A percentile compares a stretch with the other conserved stretches of the same genome.
Evolutionary conservation across 2,113 vertebrate species (phyloP).

Genomic region (Campylomormyrus tamandua): DNA sequence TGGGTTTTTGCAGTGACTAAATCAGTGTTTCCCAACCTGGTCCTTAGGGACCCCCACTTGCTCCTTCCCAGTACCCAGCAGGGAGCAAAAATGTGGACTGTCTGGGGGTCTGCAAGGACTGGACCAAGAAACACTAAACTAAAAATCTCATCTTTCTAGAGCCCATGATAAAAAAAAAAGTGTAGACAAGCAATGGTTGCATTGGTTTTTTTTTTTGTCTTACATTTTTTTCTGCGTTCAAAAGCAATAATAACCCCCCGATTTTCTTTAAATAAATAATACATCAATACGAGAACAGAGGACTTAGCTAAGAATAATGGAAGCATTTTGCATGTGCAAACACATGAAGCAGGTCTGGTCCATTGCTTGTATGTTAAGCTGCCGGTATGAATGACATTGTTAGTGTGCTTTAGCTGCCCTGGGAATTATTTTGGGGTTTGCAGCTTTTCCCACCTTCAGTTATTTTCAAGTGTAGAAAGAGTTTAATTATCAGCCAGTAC

Average conservation of each 20-base stretch:
- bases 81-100: too few species aligned
- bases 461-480: neutral
- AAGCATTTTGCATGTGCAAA: neutral
- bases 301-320: neutral
- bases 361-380: neutral
- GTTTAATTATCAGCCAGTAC: neutral
- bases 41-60: neutral
- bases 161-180: neutral
- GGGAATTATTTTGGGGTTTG: neutral
- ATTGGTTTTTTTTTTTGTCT: neutral
- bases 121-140: too few species aligned
- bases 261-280: neutral
- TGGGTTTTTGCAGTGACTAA: neutral
- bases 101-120: too few species aligned
- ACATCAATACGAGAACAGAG: neutral
- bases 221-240: neutral
- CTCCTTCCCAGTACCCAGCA: too few species aligned
- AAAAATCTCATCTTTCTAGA: neutral
- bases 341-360: neutral
- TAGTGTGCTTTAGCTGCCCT: neutral
- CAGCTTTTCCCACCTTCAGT: neutral
- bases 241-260: neutral
- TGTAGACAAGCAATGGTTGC: neutral
- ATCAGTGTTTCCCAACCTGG: neutral
- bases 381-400: neutral